A percentile compares a stretch with the other conserved stretches of the same genome.
phyloP scores from a whole-genome alignment of 2,797 vertebrate genomes.

The Cheirogaleus major region DNA sequence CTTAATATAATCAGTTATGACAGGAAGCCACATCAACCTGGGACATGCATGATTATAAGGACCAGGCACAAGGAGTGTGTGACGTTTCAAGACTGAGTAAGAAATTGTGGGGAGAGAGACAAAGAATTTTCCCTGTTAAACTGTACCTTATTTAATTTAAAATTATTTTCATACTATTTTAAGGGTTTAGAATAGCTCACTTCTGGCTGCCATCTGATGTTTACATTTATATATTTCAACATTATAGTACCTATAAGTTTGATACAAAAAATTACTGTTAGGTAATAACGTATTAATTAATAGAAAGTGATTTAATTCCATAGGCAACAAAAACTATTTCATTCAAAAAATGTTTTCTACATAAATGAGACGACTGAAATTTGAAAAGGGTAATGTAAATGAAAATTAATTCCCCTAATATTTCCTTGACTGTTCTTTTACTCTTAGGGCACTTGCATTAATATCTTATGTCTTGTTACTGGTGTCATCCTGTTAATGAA shows the following conservation, averaged over 20 bases:
- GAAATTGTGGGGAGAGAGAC: neutral
- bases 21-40: fast-evolving
- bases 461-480: neutral
- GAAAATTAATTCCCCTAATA: neutral
- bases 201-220: neutral
- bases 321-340: neutral
- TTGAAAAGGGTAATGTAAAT: neutral
- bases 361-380: neutral
- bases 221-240: neutral
- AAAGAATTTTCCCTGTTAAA: neutral
- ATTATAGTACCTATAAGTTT: neutral
- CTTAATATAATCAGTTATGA: neutral
- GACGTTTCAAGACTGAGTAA: neutral
- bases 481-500: neutral
- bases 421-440: neutral
- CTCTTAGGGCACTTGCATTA: neutral
- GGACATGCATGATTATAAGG: fast-evolving
- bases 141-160: neutral
- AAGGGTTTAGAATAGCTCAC: neutral
- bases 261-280: neutral
- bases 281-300: neutral
- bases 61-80: fast-evolving
- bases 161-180: neutral
- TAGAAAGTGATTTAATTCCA: neutral
- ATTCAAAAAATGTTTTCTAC: neutral